phyloP scores from a whole-genome alignment of 23 tunicate species.

The Ascidia mentula region DNA sequence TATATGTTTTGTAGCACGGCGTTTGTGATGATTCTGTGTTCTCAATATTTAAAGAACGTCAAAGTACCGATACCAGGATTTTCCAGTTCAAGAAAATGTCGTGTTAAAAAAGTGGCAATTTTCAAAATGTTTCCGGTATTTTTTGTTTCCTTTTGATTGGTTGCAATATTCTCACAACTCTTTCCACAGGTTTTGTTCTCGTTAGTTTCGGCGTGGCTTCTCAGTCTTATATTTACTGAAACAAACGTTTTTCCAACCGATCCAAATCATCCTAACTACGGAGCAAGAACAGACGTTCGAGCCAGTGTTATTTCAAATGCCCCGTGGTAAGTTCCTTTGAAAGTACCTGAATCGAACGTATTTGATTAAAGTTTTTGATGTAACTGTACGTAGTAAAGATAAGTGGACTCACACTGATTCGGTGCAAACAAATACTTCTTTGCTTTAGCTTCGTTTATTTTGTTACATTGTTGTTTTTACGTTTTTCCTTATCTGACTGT shows the following conservation, averaged over 20 bases:
- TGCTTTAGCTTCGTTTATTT: no score
- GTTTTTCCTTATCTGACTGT: no score
- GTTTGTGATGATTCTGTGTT: constrained; percentile 38
- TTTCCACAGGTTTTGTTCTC: constrained; percentile 34
- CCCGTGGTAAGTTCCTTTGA: constrained; percentile 55
- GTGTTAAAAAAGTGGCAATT: constrained; percentile 15
- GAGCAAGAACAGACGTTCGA: constrained; percentile 35
- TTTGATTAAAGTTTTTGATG: no score
- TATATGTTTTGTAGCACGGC: constrained; percentile 44
- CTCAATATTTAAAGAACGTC: constrained; percentile 63
- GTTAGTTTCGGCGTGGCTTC: constrained; percentile 16
- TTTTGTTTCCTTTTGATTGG: no score
- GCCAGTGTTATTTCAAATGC: constrained; percentile 16
- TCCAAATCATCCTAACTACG: constrained; percentile 17
- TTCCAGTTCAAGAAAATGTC: constrained; percentile 34
- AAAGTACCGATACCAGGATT: constrained; percentile 49
- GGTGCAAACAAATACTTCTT: no score
- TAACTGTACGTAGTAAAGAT: no score
- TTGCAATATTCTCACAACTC: no score
- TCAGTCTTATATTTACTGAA: constrained; percentile 21
- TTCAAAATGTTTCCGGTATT: constrained; percentile 67
- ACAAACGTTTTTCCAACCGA: constrained; percentile 39
- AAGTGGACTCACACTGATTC: no score
- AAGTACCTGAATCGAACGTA: no score
- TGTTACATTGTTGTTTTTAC: no score